phyloP scores from a whole-genome alignment of 2,888 invertebrate species.

The Polylopha cassiicola region DNA sequence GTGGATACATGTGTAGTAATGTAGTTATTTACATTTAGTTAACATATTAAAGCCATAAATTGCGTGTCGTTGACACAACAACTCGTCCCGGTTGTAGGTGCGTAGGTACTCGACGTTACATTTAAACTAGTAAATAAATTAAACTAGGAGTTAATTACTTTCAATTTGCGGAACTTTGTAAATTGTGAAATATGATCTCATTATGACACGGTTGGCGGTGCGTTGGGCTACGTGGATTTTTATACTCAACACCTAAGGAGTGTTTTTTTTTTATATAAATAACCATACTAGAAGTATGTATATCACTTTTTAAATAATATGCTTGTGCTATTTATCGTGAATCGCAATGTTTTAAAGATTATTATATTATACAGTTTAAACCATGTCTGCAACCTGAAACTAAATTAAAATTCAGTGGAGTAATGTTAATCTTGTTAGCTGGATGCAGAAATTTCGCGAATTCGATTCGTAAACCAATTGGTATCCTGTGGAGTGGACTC shows the following conservation, averaged over 20 bases:
- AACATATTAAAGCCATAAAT: slow-evolving; percentile 62
- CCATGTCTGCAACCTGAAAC: no score
- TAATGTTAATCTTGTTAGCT: slow-evolving; percentile 17
- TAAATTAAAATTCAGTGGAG: no score
- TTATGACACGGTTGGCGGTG: no score
- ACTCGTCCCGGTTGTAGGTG: slow-evolving; percentile 34
- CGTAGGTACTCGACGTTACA: slow-evolving; percentile 17
- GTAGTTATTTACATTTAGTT: slow-evolving; percentile 62
- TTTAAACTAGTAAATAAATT: slow-evolving; percentile 17
- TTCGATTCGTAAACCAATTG: slow-evolving; percentile 55
- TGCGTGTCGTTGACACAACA: slow-evolving; percentile 49
- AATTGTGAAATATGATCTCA: no score
- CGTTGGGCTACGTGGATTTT: no score
- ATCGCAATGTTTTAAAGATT: no score
- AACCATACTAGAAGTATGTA: no score
- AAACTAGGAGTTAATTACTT: slow-evolving; percentile 19
- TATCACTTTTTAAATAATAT: no score
- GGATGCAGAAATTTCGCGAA: slow-evolving; percentile 34
- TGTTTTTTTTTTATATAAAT: no score
- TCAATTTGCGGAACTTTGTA: slow-evolving; percentile 10
- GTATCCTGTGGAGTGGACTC: slow-evolving; percentile 40
- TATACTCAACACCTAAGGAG: no score
- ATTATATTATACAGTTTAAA: no score
- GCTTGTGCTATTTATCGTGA: no score
- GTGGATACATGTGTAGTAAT: slow-evolving; percentile 37